phyloP scores from a whole-genome alignment of 2,888 invertebrate genomes.

The Xestoiulus laeticollis region DNA sequence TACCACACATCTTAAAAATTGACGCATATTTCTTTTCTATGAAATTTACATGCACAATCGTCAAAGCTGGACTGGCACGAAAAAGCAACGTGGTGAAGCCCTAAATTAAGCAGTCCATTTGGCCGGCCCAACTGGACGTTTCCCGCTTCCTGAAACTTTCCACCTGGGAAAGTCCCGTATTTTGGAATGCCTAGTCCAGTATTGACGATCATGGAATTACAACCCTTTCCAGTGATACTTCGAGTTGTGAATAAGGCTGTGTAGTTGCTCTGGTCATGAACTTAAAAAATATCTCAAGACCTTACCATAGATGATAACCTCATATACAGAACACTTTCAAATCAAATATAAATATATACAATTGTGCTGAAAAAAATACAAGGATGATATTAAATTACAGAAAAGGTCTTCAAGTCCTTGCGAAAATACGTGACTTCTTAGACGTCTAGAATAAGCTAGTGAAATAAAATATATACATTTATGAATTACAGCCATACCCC shows the following conservation, averaged over 20 bases:
- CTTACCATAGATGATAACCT: neutral
- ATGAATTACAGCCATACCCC: neutral
- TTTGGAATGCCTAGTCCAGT: no score
- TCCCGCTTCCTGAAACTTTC: no score
- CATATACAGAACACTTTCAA: neutral
- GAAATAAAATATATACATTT: constrained; percentile 30
- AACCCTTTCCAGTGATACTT: neutral
- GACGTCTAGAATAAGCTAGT: constrained; percentile 3
- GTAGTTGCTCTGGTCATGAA: neutral
- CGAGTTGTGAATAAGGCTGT: constrained; percentile 1
- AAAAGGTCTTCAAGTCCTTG: neutral
- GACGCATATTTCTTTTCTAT: neutral
- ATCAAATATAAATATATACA: constrained; percentile 33
- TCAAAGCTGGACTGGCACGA: no score
- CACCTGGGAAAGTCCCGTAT: no score
- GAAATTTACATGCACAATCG: neutral
- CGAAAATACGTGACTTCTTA: neutral
- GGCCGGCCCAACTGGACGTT: no score
- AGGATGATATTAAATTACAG: constrained; percentile 27
- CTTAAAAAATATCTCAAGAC: neutral
- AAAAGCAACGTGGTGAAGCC: no score
- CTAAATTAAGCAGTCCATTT: neutral
- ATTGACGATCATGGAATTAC: no score
- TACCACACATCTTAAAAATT: constrained; percentile 12
- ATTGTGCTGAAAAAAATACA: constrained; percentile 34